phyloP scores from a whole-genome alignment of 37 sponge, comb jelly and placozoan species.

The Ephydatia muelleri region DNA sequence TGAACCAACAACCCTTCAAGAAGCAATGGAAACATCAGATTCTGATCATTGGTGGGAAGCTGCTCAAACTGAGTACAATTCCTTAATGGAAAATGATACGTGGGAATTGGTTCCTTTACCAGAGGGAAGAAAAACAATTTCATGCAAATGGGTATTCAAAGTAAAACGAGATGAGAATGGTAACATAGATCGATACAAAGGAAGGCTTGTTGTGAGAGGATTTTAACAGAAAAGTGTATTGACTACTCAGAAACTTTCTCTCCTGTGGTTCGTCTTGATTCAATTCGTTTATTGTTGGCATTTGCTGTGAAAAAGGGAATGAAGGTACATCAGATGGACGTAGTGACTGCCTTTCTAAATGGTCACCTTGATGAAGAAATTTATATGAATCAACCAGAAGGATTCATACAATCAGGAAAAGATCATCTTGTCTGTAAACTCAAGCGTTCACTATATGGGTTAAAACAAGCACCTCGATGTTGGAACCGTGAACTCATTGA shows the following conservation, averaged over 20 bases:
- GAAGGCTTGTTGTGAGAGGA: conserved; percentile 36
- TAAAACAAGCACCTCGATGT: conserved; percentile 52
- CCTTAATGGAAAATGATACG: conserved; percentile 45
- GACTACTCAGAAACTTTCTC: conserved; percentile 60
- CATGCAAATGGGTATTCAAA: conserved; percentile 56
- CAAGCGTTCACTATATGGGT: conserved; percentile 48
- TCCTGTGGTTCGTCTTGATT: conserved; percentile 36
- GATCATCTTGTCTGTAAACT: conserved; percentile 42
- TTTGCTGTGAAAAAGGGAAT: conserved; percentile 51
- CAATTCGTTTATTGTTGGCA: conserved; percentile 40
- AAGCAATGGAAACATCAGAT: conserved; percentile 35
- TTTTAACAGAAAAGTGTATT: conserved; percentile 41
- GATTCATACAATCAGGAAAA: conserved; percentile 31
- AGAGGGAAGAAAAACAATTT: conserved; percentile 35
- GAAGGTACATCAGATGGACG: conserved; percentile 63
- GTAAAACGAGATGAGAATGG: conserved; percentile 34
- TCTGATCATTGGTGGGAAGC: conserved; percentile 53
- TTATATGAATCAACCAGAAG: conserved; percentile 58
- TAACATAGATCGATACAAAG: conserved; percentile 34
- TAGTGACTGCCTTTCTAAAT: conserved; percentile 59
- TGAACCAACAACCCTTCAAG: conserved; percentile 20
- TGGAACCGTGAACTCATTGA: conserved; percentile 27
- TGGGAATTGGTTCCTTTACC: no score
- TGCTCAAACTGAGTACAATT: conserved; percentile 49
- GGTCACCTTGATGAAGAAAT: conserved; percentile 43